Conservation (phyloP, 2,888 invertebrate species). For the Nesidiocoris tenuis region DNA sequence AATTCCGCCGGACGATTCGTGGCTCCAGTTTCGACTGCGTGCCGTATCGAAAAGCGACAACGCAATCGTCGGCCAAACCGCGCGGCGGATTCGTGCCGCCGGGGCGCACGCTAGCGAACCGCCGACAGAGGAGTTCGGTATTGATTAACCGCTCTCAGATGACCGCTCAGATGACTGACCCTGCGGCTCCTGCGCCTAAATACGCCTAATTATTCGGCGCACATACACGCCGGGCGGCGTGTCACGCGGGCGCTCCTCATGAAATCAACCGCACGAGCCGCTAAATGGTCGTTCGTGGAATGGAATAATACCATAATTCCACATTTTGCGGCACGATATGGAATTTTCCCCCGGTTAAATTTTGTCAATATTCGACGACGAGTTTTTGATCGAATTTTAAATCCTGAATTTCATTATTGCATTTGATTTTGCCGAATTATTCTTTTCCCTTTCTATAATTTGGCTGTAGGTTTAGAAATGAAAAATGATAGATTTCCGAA, state of each 20-base stretch:
- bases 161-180: constrained; percentile 20
- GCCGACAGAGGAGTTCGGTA: constrained; percentile 15
- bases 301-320: not conserved
- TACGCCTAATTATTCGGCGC: constrained; percentile 26
- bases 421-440: too few relatives aligned
- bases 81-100: not conserved
- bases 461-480: too few relatives aligned
- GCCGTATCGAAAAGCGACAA: too few relatives aligned
- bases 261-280: not conserved
- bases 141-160: constrained; percentile 31
- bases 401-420: too few relatives aligned
- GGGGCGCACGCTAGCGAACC: not conserved
- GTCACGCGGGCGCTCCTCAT: not conserved
- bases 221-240: not conserved
- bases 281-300: not conserved
- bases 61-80: too few relatives aligned
- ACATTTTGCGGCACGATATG: not conserved
- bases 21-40: too few relatives aligned
- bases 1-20: too few relatives aligned
- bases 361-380: too few relatives aligned
- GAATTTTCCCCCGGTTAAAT: not conserved
- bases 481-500: too few relatives aligned
- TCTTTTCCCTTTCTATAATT: too few relatives aligned
- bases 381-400: too few relatives aligned
- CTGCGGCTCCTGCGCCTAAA: constrained; percentile 4